Evolutionary conservation across 2,113 vertebrate genomes (phyloP), one percentile per base, ranked within the genome.

Genomic region (Podilymbus podiceps): DNA sequence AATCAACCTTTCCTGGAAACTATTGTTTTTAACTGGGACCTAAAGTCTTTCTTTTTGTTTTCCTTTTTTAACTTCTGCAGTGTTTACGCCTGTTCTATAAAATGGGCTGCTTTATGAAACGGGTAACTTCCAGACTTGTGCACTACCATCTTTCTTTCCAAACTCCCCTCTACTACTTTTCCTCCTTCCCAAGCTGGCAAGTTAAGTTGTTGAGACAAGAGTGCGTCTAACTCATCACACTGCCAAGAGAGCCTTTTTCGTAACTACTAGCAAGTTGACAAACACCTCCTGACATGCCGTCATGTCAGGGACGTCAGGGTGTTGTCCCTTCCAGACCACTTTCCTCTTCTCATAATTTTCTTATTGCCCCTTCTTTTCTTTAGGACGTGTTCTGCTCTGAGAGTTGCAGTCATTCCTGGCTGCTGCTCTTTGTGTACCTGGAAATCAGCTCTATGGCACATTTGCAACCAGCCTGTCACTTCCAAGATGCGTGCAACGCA

Each of bases 371-470:
- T 90, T 55, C 60, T 83, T 49, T 66, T 19, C 60, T 77, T 33
- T 25, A 42, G 40, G 9, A 16, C 6, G 0, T 4, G 18, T 38
- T 55, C n/a, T 59, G 9, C 64, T 27, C 42, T 46, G 58, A 55
- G 35, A 79, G 13, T 38, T 69, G 40, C 59, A 33, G 46, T 17
- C 23, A 2, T 16, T 74, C 33, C 77, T 33, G 30, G 11, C 18
- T 60, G 77, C 11, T 20, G 46, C 7, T n/a, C 9, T 15, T 33
- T 56, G 44, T 47, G 44, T 55, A 23, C 35, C 73, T 66, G 88
- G 73, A 55, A 76, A 72, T 55, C 2, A 12, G 8, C 19, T 35
- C 72, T 40, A 25, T 0, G 2, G 22, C 56, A 50, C 0, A 0
- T 64, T 31, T 73, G 40, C n/a, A 80, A 53, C 24, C 38, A 55